Percentiles rank a stretch among this genome's conserved stretches.
Conservation (phyloP, 2,888 invertebrate species). For the Cephus runcator region DNA sequence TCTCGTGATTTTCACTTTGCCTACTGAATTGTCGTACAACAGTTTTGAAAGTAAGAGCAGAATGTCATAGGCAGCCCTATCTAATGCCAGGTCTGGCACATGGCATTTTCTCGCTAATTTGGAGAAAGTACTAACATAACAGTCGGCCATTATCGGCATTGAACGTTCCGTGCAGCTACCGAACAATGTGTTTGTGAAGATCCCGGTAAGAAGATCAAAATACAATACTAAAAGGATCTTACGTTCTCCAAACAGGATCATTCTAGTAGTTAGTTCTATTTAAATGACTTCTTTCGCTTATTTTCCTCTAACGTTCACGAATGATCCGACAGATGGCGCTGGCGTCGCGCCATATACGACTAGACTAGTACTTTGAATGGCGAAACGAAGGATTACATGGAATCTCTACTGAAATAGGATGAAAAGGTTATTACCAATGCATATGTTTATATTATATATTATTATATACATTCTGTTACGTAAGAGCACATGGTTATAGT, state of each 20-base stretch:
- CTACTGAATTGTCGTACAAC: neutral
- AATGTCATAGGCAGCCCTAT: conserved; percentile 4
- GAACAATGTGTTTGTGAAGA: neutral
- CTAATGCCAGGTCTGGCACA: neutral
- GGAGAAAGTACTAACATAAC: conserved; percentile 27
- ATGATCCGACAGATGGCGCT: neutral
- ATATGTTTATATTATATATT: neutral
- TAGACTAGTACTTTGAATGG: neutral
- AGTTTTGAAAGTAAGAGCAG: conserved; percentile 9
- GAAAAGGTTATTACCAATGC: no score
- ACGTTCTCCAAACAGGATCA: neutral
- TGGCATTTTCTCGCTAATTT: conserved; percentile 4
- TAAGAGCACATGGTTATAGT: neutral
- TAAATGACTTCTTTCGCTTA: conserved; percentile 26
- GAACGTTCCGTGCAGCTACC: conserved; percentile 20
- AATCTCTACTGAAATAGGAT: neutral
- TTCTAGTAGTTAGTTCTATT: conserved; percentile 37
- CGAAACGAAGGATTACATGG: neutral
- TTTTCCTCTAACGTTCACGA: neutral
- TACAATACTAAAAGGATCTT: neutral
- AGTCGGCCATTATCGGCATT: conserved; percentile 37
- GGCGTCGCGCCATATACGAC: neutral
- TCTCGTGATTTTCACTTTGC: neutral
- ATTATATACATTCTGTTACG: neutral
- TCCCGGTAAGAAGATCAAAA: neutral